A percentile compares a stretch with the other conserved stretches of the same genome.
Conservation (phyloP, 2,113 vertebrate genomes). For the Psittacula cyanocephala region DNA sequence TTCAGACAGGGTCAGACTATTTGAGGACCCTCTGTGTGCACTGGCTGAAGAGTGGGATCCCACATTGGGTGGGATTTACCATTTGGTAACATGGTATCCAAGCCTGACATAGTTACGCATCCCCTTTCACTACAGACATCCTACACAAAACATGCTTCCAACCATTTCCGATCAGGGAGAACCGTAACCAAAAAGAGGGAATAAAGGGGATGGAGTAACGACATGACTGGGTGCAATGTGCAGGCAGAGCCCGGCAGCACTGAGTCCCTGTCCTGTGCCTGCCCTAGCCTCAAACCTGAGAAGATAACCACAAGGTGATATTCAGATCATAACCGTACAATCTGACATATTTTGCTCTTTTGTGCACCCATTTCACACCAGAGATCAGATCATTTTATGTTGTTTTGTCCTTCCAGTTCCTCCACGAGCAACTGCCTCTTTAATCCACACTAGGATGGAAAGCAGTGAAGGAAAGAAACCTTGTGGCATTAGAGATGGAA, state of each 20-base stretch:
- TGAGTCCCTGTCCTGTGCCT: not conserved
- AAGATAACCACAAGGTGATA: not conserved
- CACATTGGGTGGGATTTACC: not conserved
- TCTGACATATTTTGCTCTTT: not conserved
- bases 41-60: not conserved
- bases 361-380: not conserved
- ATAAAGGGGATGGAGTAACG: not conserved
- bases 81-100: not conserved
- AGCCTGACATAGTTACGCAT: not conserved
- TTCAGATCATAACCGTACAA: not conserved
- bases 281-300: not conserved
- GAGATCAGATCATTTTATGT: not conserved
- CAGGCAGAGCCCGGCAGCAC: not conserved
- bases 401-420: not conserved
- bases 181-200: not conserved
- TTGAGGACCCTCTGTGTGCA: not conserved
- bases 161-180: not conserved
- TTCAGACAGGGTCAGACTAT: not conserved
- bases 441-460: not conserved
- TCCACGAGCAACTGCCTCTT: not conserved
- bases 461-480: not conserved
- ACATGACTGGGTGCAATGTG: accelerated
- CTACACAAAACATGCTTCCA: not conserved
- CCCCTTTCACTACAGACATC: not conserved
- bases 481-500: not conserved